Percentiles rank a stretch among this genome's conserved stretches.
phyloP scores from a whole-genome alignment of 2,113 vertebrate species.

The Phocoena phocoena region DNA sequence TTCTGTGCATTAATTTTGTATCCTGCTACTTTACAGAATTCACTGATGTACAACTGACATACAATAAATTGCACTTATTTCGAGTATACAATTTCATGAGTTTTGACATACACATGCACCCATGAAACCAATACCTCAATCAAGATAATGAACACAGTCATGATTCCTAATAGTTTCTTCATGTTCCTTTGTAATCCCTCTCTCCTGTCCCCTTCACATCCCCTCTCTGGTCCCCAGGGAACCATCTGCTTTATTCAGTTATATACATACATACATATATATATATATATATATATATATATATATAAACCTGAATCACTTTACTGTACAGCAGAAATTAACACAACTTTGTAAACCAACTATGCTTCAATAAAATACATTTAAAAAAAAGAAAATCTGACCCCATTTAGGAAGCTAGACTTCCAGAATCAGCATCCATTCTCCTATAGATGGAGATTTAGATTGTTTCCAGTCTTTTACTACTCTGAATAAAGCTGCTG shows the following conservation, averaged over 20 bases:
- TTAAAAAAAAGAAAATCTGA: background rate
- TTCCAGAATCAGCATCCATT: background rate
- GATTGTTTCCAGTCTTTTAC: background rate
- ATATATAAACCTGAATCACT: background rate
- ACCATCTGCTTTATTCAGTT: background rate
- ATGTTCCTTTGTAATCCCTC: background rate
- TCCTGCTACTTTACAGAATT: no score
- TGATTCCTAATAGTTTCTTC: background rate
- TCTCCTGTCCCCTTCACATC: background rate
- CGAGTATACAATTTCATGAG: background rate
- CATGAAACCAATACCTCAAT: background rate
- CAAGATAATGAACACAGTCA: background rate
- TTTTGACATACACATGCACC: background rate
- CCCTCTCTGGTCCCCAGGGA: background rate
- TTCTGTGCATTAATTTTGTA: no score
- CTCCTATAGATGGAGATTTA: background rate
- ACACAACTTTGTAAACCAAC: background rate
- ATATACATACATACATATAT: no score
- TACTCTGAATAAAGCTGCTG: background rate
- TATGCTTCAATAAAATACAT: background rate
- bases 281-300: background rate
- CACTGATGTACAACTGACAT: background rate
- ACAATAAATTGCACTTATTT: background rate
- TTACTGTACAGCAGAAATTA: background rate
- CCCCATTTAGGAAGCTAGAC: background rate